A percentile compares a stretch with the other conserved stretches of the same genome.
These are phyloP conservation scores for Drosophila pseudotalamancana DNA, from an alignment of 2,888 invertebrate species.

Conservation along the genomic window DNA sequence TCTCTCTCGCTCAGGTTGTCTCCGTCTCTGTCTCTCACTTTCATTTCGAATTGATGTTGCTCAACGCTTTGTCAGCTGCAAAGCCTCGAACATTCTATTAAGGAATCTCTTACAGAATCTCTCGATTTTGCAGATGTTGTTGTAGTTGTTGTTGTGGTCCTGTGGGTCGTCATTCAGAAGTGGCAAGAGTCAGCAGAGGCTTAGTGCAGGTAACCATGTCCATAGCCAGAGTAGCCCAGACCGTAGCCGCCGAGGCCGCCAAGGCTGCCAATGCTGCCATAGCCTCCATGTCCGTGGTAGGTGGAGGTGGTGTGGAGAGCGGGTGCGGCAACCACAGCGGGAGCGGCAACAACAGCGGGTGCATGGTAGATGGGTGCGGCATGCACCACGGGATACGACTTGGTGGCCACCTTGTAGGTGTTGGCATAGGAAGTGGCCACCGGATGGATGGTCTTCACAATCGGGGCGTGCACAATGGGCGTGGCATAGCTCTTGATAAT, in stretches of 20 bases:
- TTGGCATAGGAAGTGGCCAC: conserved; percentile 83
- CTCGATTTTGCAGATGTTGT: conserved; percentile 13
- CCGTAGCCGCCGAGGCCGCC: conserved; percentile 69
- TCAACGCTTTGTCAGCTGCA: conserved; percentile 69
- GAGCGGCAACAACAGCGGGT: conserved; percentile 70
- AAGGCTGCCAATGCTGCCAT: conserved; percentile 59
- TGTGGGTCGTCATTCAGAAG: conserved; percentile 45
- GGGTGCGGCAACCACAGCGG: conserved; percentile 71
- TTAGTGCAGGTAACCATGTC: conserved; percentile 76
- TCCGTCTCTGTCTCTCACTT: conserved; percentile 46
- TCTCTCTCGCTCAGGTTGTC: conserved; percentile 18
- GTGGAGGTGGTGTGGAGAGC: conserved; percentile 80
- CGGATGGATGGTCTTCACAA: conserved; percentile 79
- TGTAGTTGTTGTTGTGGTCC: conserved; percentile 22
- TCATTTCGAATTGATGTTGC: conserved; percentile 17
- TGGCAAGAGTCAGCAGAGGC: background rate
- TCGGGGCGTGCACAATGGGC: conserved; percentile 78
- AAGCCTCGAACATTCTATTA: conserved; percentile 42
- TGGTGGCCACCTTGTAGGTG: conserved; percentile 82
- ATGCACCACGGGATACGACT: conserved; percentile 80
- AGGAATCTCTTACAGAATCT: conserved; percentile 37
- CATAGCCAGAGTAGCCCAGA: conserved; percentile 67
- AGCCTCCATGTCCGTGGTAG: conserved; percentile 73
- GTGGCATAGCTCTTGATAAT: conserved; percentile 79
- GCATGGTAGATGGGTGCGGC: conserved; percentile 70